phyloP scores from a whole-genome alignment of 2,113 vertebrate species.

The Excalfactoria chinensis region DNA sequence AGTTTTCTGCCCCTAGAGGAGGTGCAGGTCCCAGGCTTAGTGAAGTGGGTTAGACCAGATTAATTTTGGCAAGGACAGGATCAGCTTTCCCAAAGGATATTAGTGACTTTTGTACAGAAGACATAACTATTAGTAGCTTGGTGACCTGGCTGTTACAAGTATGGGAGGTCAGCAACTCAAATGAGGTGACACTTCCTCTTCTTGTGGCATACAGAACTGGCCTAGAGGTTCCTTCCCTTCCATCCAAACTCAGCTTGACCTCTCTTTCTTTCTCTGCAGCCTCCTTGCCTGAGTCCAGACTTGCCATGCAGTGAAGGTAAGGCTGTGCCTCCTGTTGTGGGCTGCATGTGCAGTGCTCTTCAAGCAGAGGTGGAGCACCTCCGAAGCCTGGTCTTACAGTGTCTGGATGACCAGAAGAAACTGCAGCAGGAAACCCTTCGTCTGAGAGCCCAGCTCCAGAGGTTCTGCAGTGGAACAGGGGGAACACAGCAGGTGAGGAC shows the following conservation, averaged over 20 bases:
- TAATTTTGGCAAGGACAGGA: not conserved
- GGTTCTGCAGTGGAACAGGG: constrained; percentile 66
- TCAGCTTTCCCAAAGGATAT: not conserved
- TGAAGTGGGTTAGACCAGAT: not conserved
- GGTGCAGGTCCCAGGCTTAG: rapidly evolving
- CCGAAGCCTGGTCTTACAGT: constrained; percentile 76
- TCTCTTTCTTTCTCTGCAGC: constrained; percentile 62
- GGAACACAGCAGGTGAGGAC: constrained; percentile 74
- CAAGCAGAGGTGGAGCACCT: constrained; percentile 72
- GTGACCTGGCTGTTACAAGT: not conserved
- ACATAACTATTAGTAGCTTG: not conserved
- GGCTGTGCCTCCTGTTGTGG: not conserved
- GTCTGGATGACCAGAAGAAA: constrained; percentile 79
- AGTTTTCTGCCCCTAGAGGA: not conserved
- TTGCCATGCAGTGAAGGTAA: constrained; percentile 58
- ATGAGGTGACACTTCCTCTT: not conserved
- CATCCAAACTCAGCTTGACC: not conserved
- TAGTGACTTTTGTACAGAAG: not conserved
- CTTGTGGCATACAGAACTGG: not conserved
- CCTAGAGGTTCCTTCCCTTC: not conserved
- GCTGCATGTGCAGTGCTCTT: constrained; percentile 75
- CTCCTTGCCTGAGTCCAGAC: constrained; percentile 74
- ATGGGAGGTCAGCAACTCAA: rapidly evolving
- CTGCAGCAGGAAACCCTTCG: constrained; percentile 78
- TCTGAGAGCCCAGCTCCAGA: constrained; percentile 76